phyloP scores from a whole-genome alignment of 2,888 invertebrate species.

The Cryptops parisi region DNA sequence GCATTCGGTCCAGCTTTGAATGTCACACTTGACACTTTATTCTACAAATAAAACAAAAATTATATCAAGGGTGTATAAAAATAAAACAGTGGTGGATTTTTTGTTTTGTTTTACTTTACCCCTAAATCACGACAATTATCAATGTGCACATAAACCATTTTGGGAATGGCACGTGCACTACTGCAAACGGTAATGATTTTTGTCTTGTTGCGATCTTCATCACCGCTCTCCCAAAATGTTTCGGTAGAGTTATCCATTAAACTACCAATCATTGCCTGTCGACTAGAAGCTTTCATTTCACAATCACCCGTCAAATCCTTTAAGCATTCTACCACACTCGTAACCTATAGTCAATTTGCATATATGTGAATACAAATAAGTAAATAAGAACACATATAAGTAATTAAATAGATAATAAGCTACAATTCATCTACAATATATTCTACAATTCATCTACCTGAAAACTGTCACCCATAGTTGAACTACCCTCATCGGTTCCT shows the following conservation, averaged over 20 bases:
- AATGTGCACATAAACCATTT: conserved; percentile 70
- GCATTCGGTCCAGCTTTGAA: conserved; percentile 67
- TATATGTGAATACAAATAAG: conserved; percentile 4
- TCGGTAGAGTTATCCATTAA: conserved; percentile 88
- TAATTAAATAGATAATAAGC: background rate
- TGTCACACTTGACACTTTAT: conserved; percentile 72
- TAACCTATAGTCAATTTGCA: too few relatives aligned
- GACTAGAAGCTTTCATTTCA: conserved; percentile 77
- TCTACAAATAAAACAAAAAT: conserved; percentile 39
- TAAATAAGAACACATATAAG: background rate
- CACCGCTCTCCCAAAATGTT: conserved; percentile 98
- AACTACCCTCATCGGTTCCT: conserved; percentile 24
- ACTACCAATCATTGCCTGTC: conserved; percentile 86
- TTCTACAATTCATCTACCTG: conserved; percentile 10
- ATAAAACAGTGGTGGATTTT: conserved; percentile 6
- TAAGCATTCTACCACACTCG: conserved; percentile 47
- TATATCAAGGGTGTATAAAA: conserved; percentile 5
- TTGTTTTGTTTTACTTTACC: conserved; percentile 36
- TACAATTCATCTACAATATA: background rate
- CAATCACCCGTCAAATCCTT: conserved; percentile 58
- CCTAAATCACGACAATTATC: conserved; percentile 87
- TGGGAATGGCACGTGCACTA: conserved; percentile 48
- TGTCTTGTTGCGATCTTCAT: conserved; percentile 81
- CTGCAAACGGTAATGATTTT: conserved; percentile 63
- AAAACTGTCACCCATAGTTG: conserved; percentile 16